A percentile compares a stretch with the other conserved stretches of the same genome.
phyloP scores from a whole-genome alignment of 2,888 invertebrate genomes.

The Tricholauxania praeusta region DNA sequence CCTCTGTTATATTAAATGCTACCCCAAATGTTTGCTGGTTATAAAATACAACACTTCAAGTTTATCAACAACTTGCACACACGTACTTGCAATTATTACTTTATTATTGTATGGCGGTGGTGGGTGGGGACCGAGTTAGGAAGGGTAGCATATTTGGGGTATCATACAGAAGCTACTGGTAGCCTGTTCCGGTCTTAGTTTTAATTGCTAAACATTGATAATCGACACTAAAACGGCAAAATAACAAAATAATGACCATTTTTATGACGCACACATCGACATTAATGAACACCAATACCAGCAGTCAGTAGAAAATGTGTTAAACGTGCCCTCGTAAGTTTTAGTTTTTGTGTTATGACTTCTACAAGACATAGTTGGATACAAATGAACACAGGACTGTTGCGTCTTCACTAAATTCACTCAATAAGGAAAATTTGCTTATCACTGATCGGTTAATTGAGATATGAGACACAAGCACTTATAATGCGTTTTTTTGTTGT shows the following conservation, averaged over 20 bases:
- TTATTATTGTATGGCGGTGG: slow-evolving; percentile 27
- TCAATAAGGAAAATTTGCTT: background rate
- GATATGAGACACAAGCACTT: background rate
- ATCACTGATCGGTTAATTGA: slow-evolving; percentile 6
- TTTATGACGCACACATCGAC: slow-evolving; percentile 12
- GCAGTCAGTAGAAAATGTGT: no score
- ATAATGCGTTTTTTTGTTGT: no score
- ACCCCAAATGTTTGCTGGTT: no score
- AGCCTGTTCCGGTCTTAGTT: background rate
- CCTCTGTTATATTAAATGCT: no score
- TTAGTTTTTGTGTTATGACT: no score
- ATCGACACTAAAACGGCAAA: slow-evolving; percentile 29
- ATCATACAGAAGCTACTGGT: no score
- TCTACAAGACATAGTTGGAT: no score
- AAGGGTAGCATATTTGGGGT: no score
- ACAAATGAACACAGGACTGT: no score
- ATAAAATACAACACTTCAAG: slow-evolving; percentile 35
- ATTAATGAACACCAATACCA: background rate
- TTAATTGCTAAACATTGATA: slow-evolving; percentile 40
- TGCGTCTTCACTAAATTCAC: no score
- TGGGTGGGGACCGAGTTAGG: no score
- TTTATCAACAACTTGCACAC: slow-evolving; percentile 28
- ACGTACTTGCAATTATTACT: slow-evolving; percentile 30
- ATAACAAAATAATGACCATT: slow-evolving; percentile 26
- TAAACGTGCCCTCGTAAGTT: no score